phyloP scores from a whole-genome alignment of 2,113 vertebrate genomes.

The Raphicerus campestris region DNA sequence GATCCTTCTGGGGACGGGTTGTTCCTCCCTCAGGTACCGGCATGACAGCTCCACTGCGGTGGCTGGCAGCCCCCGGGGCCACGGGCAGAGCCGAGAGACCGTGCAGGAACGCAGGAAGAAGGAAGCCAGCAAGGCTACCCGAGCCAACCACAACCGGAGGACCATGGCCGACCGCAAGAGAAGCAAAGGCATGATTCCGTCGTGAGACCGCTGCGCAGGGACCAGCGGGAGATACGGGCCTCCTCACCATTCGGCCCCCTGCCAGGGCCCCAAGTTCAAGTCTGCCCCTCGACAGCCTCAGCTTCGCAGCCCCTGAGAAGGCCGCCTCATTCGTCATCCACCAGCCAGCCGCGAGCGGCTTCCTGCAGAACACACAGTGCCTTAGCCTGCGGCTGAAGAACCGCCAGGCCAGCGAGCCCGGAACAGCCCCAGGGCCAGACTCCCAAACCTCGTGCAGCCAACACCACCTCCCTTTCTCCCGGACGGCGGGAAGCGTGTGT shows the following conservation, averaged over 20 bases:
- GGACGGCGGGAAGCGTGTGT: neutral
- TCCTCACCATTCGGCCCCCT: accelerated
- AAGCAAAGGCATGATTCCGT: slow-evolving; percentile 97
- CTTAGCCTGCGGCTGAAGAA: slow-evolving; percentile 39
- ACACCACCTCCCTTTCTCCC: neutral
- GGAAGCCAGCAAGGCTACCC: slow-evolving; percentile 87
- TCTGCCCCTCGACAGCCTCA: neutral
- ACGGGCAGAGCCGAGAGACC: slow-evolving; percentile 89
- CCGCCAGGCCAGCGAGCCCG: neutral
- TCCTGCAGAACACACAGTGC: slow-evolving; percentile 64
- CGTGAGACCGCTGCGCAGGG: slow-evolving; percentile 71
- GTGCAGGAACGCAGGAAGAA: slow-evolving; percentile 91
- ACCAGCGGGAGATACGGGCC: neutral
- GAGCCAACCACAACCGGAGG: slow-evolving; percentile 93
- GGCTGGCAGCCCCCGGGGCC: slow-evolving; percentile 86
- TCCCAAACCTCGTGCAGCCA: neutral
- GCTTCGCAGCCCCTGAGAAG: neutral
- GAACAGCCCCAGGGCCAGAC: neutral
- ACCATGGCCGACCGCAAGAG: slow-evolving; percentile 94
- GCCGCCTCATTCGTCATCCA: accelerated
- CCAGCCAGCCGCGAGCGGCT: slow-evolving; percentile 56
- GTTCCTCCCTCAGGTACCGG: slow-evolving; percentile 79
- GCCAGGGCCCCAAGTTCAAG: neutral
- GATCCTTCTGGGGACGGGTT: neutral
- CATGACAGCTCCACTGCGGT: slow-evolving; percentile 82